These are phyloP conservation scores for Maniola jurtina DNA, from an alignment of 1,140 invertebrate species.

Conservation along the genomic window DNA sequence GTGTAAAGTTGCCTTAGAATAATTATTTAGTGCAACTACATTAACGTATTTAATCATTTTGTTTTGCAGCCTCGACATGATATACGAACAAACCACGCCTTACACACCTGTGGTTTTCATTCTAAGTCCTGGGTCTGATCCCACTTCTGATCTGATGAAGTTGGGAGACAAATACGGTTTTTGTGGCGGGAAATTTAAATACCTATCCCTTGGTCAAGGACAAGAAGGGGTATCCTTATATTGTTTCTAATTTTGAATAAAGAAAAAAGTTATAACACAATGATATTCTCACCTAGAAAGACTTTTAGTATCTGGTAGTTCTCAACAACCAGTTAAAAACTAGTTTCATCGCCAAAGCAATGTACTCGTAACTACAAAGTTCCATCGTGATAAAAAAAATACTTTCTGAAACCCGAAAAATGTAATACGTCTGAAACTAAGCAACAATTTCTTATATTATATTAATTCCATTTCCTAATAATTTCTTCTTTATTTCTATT, in stretches of 20 bases:
- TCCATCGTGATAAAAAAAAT: no score
- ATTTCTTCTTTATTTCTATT: constrained; percentile 3
- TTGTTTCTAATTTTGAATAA: neutral
- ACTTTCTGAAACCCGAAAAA: no score
- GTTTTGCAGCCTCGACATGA: constrained; percentile 83
- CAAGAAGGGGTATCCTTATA: constrained; percentile 84
- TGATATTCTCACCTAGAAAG: no score
- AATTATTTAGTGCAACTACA: no score
- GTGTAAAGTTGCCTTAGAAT: no score
- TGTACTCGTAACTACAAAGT: no score
- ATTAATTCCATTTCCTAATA: neutral
- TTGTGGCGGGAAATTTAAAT: constrained; percentile 86
- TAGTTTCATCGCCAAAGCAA: no score
- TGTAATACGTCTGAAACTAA: no score
- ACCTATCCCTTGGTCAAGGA: constrained; percentile 92
- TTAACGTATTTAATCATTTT: neutral
- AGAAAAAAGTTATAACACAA: no score
- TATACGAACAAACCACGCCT: constrained; percentile 89
- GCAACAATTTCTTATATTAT: neutral
- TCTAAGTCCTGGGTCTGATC: constrained; percentile 92
- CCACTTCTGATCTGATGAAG: constrained; percentile 92
- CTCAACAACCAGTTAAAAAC: no score
- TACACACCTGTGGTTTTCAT: constrained; percentile 92
- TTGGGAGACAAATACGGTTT: constrained; percentile 86
- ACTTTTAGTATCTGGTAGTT: no score